Evolutionary conservation across 2,888 invertebrate genomes (phyloP).

Genomic region (Galerucella pusilla): DNA sequence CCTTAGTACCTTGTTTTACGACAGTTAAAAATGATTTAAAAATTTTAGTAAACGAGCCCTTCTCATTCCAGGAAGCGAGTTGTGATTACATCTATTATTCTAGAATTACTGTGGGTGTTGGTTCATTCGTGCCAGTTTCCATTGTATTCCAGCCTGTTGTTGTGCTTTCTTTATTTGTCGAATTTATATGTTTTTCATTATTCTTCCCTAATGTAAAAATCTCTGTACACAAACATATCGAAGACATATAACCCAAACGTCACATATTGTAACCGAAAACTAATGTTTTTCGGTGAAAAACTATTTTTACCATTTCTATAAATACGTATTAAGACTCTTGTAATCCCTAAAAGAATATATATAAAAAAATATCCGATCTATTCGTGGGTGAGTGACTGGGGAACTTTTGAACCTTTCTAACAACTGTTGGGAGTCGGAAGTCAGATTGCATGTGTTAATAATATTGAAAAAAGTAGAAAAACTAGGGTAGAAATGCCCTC

Average conservation of each 20-base stretch:
- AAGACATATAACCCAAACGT: conserved; percentile 14
- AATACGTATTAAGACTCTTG: conserved; percentile 28
- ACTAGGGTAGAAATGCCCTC: conserved; percentile 42
- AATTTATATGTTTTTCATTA: not conserved
- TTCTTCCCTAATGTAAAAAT: not conserved
- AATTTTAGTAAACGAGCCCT: too few species aligned
- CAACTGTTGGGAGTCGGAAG: conserved; percentile 46
- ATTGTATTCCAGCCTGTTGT: too few species aligned
- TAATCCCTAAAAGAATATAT: conserved; percentile 30
- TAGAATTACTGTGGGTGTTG: too few species aligned
- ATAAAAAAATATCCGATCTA: conserved; percentile 21
- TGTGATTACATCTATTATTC: too few species aligned
- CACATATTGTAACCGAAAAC: conserved; percentile 25
- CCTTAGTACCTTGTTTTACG: too few species aligned
- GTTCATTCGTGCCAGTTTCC: too few species aligned
- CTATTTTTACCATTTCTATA: conserved; percentile 41
- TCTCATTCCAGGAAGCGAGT: too few species aligned
- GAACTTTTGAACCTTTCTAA: conserved; percentile 37
- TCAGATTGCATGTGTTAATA: conserved; percentile 46
- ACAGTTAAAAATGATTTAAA: too few species aligned
- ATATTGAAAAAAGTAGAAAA: conserved; percentile 36
- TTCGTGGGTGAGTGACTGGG: conserved; percentile 39
- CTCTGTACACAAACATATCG: not conserved
- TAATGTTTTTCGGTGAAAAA: conserved; percentile 25
- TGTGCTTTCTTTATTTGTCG: not conserved